These are phyloP conservation scores for Colaptes auratus DNA, from an alignment of 2,113 vertebrate species.

Conservation along the genomic window DNA sequence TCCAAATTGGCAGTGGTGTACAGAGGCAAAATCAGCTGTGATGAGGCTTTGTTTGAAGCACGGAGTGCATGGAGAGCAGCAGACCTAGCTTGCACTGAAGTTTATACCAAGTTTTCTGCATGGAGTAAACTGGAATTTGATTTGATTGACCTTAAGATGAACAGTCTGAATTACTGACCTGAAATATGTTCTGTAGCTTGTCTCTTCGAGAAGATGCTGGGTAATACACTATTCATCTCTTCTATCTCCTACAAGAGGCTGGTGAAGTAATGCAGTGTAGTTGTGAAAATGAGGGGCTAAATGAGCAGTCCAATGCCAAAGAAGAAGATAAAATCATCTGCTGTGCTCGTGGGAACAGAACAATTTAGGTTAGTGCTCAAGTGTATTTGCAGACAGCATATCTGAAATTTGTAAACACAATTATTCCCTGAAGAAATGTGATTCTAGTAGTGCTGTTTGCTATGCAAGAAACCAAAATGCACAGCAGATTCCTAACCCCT, in stretches of 20 bases:
- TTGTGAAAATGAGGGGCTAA: neutral
- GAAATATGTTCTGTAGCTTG: neutral
- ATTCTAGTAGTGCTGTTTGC: neutral
- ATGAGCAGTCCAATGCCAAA: neutral
- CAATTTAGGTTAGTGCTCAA: neutral
- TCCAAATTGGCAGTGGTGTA: neutral
- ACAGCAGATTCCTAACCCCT: neutral
- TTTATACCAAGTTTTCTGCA: neutral
- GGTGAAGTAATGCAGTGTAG: neutral
- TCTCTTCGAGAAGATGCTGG: neutral
- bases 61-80: neutral
- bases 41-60: neutral
- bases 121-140: neutral
- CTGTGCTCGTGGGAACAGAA: neutral
- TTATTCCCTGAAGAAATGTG: neutral
- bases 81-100: neutral
- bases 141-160: neutral
- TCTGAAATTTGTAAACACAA: conserved; percentile 24
- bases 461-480: neutral
- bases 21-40: neutral
- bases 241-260: neutral
- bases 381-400: neutral
- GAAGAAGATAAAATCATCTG: neutral
- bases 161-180: neutral
- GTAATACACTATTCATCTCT: neutral